Conservation (phyloP, 2,888 invertebrate species). For the Harpagoxenus sublaevis region DNA sequence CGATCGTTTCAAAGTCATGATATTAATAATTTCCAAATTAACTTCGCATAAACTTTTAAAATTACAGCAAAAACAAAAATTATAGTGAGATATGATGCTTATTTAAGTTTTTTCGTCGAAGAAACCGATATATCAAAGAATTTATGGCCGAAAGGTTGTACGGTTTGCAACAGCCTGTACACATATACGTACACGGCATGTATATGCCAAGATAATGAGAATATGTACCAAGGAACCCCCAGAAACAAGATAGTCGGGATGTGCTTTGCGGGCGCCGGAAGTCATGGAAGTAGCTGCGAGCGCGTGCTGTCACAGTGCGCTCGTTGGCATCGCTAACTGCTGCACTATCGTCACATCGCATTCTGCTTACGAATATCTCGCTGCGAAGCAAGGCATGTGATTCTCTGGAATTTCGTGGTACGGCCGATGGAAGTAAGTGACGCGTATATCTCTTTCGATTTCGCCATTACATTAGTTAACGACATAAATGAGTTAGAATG, state of each 20-base stretch:
- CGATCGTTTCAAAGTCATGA: neutral
- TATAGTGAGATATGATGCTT: neutral
- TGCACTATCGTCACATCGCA: constrained; percentile 70
- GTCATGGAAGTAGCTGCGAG: constrained; percentile 72
- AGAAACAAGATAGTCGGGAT: constrained; percentile 73
- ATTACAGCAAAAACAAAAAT: neutral
- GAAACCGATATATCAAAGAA: neutral
- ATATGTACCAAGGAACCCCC: constrained; percentile 65
- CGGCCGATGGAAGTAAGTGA: neutral
- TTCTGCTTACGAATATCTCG: constrained; percentile 68
- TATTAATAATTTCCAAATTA: neutral
- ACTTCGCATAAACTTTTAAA: neutral
- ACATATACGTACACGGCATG: constrained; percentile 36
- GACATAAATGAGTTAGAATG: neutral
- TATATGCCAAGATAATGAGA: constrained; percentile 76
- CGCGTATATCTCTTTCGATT: too few species aligned
- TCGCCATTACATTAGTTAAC: neutral
- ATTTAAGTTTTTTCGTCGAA: neutral
- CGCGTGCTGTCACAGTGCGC: constrained; percentile 61
- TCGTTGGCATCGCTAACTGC: constrained; percentile 65
- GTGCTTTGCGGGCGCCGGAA: constrained; percentile 67
- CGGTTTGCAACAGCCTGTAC: constrained; percentile 28
- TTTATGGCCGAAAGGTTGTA: neutral
- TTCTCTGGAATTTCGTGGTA: constrained; percentile 52
- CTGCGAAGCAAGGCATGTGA: constrained; percentile 42